Base-by-base conservation (phyloP, 2,888 invertebrate species). In the Invenusta paracnida region DNA sequence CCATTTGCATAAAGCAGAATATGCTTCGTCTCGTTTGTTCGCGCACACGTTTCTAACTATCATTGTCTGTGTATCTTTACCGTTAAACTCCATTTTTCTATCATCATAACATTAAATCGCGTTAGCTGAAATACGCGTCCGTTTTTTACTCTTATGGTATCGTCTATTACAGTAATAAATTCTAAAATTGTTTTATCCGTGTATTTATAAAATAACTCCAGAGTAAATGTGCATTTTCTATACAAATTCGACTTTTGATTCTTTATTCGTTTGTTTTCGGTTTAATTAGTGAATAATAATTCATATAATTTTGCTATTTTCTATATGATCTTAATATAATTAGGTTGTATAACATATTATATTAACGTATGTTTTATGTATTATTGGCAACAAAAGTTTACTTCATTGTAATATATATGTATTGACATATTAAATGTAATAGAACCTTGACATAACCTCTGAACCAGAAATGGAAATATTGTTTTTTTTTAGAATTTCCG, bases 151-250 rank as follows among this genome's bases (percentile, higher is more conserved):
- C 23, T 73, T 73, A 73, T 73, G 73, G 73, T 73, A 23, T 73
- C 73, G 73, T 23, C n/a, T n/a, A n/a, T 73, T 73, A n/a, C 27
- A 13, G 5, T 73, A 73, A 23, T 25, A 73, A 25, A 2, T 73
- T 23, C 73, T 73, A 73, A 73, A 73, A 73, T 73, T 5, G 5
- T 73, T 73, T 73, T 73, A 73, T 73, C 73, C 73, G 73, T 73
- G 73, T 73, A 73, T 73, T 73, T 23, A 73, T 73, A 73, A 73
- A 73, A 13, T 73, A 73, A 73, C 11, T n/a, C n/a, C n/a, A 73
- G 73, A 73, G 73, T 73, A 73, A 73, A 73, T 23, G 73, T 73
- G 73, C 73, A 23, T 73, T 73, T 73, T 73, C 25, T 73, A 73
- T 23, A 73, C 23, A 73, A 13, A 73, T 48, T n/a, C 48, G 5